Base-by-base conservation (phyloP, 2,888 invertebrate species). In the Orthosia incerta region DNA sequence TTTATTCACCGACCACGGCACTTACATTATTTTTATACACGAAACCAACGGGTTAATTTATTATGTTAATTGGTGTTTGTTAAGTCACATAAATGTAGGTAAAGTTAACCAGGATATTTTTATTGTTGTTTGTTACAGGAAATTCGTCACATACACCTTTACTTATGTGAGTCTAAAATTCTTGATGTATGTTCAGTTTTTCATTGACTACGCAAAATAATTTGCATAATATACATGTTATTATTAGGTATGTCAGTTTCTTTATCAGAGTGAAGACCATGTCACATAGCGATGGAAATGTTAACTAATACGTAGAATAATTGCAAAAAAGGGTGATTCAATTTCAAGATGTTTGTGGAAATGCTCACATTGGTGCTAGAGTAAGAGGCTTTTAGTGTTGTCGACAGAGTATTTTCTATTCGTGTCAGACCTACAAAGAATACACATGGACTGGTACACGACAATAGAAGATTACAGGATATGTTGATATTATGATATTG, bases 51-150 rank as follows among this genome's bases (percentile, higher is more conserved):
- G 86, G 87, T 90, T 91, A 89, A 91, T 92, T 90, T 89, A 91
- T 89, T 89, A 88, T 90, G 89, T 88, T 92, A 91, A 91, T 92
- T 90, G 88, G 86, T 90, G 87, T 91, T 91, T 91, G 88, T 88
- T 87, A 87, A 88, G 88, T 83, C 86, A 88, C 85, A 82, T 85
- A 75, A 78, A 84, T 72, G 83, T 78, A 73, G 71, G 80, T 69
- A 56, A 59, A 46, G 79, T 74, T 76, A 83, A 82, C 78, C 69
- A 77, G 75, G 62, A 70, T 80, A 80, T 76, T 76, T 74, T 80
- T 84, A 72, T 79, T 74, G 61, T 71, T 50, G 18, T 16, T 39
- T 71, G 4, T 13, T 31, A 57, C 71, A 79, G 73, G 76, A 75
- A 71, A 73, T 76, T 66, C 31, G 53, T 65, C 39, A 70, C 48